These are phyloP conservation scores for Apeltes quadracus DNA, from an alignment of 2,113 vertebrate genomes.

Conservation along the genomic window DNA sequence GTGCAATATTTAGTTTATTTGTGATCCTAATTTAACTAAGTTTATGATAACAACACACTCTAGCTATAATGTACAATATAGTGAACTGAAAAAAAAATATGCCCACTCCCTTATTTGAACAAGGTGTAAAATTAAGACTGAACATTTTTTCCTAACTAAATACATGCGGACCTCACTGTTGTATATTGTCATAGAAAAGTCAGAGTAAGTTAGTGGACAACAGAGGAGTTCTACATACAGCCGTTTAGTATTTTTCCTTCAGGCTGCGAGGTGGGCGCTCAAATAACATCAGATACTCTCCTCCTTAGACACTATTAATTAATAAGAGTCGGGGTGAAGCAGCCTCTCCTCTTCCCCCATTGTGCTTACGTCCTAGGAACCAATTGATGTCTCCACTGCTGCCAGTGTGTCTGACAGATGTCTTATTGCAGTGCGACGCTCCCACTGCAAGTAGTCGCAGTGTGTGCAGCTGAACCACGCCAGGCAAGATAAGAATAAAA, in stretches of 20 bases:
- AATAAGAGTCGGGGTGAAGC: conserved; percentile 73
- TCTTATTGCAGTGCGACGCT: conserved; percentile 63
- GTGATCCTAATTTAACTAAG: background rate
- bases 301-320: conserved; percentile 80
- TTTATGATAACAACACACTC: background rate
- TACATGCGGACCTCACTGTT: background rate
- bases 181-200: conserved; percentile 23
- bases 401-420: conserved; percentile 66
- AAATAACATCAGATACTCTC: conserved; percentile 60
- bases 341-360: conserved; percentile 57
- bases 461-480: conserved; percentile 46
- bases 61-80: background rate
- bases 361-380: conserved; percentile 80
- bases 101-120: conserved; percentile 44
- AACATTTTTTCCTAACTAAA: conserved; percentile 33
- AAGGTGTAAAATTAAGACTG: conserved; percentile 13
- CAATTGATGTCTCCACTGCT: conserved; percentile 69
- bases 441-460: conserved; percentile 53
- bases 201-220: conserved; percentile 2
- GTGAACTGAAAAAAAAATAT: background rate
- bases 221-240: conserved; percentile 29
- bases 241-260: conserved; percentile 57
- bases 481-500: conserved; percentile 51
- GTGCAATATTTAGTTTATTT: background rate
- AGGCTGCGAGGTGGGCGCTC: conserved; percentile 54